Base-by-base conservation (phyloP, 1,140 invertebrate species). In the Zeugodacus cucurbitae region DNA sequence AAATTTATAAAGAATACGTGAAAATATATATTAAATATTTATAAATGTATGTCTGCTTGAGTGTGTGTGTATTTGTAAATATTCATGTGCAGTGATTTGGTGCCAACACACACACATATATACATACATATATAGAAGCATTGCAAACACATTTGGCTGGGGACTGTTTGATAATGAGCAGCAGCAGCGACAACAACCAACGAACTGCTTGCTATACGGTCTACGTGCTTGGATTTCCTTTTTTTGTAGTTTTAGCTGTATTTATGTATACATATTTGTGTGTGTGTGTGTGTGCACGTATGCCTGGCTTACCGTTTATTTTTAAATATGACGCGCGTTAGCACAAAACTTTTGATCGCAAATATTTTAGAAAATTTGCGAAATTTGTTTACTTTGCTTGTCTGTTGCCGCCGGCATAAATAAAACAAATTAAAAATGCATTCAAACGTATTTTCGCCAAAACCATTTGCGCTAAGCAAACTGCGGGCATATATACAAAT, bases 311-410 rank as follows among this genome's bases (percentile, higher is more conserved):
- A 29, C 57, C 22, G 37, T n/a, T 87, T 87, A 87, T 87, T 82
- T 48, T 44, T 41, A 82, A 82, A 82, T 82, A 41, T 82, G 74
- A n/a, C 74, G 74, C 74, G 74, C 74, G 37, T 82, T 82, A 48
- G 74, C 41, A 48, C 22, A 82, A 82, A 82, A 82, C 74, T 82
- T 82, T 82, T 44, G 44, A 41, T 74, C 4, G 34, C 34, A 41
- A 74, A 74, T 74, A 37, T 37, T 70, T 70, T n/a, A 82, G 44
- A 82, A 82, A 44, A 82, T 62, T 62, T 82, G 37, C 22, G 34
- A 48, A 37, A 48, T 54, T 87, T 67, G 86, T 67, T 67, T 87
- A 44, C 59, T 62, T 87, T 87, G 32, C 37, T 34, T 32, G 26
- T 57, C 57, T 62, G 67, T 37, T 74, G 22, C 17, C 34, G 32